Evolutionary conservation across 2,888 invertebrate species (phyloP).

Genomic region (Melipona beecheii): DNA sequence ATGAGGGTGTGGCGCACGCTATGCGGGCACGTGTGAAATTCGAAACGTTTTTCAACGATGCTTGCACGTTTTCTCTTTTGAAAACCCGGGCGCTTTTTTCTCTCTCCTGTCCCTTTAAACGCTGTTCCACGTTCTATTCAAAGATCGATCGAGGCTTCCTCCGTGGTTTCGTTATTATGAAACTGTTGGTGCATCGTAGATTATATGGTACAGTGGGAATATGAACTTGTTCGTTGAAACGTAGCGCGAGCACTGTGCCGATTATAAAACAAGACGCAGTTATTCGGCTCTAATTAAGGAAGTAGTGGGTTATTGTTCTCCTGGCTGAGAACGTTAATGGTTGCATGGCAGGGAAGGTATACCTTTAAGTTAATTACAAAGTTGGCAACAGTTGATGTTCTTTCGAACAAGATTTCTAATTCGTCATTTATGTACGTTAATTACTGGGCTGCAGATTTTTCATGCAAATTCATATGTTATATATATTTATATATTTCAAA

Average conservation of each 20-base stretch:
- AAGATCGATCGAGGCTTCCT: conserved; percentile 20
- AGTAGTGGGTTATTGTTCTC: conserved; percentile 55
- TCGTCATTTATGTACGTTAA: neutral
- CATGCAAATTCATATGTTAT: too few relatives aligned
- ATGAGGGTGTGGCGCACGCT: conserved; percentile 45
- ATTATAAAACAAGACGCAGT: conserved; percentile 54
- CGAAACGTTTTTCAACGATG: conserved; percentile 50
- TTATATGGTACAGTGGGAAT: conserved; percentile 6
- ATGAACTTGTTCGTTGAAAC: conserved; percentile 61
- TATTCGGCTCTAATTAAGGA: conserved; percentile 62
- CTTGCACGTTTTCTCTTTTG: conserved; percentile 38
- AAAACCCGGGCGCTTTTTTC: neutral
- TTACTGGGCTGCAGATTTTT: neutral
- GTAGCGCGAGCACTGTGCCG: conserved; percentile 20
- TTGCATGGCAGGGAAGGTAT: neutral
- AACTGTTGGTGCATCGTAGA: neutral
- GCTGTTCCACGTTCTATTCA: too few relatives aligned
- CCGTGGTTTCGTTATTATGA: neutral
- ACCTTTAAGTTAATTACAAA: neutral
- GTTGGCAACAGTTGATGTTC: neutral
- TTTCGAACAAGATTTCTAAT: neutral
- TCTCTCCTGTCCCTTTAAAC: neutral
- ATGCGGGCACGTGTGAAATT: conserved; percentile 59
- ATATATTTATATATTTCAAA: too few relatives aligned
- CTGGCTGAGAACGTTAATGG: conserved; percentile 30